phyloP scores from a whole-genome alignment of 2,113 vertebrate species.

The Sus scrofa region DNA sequence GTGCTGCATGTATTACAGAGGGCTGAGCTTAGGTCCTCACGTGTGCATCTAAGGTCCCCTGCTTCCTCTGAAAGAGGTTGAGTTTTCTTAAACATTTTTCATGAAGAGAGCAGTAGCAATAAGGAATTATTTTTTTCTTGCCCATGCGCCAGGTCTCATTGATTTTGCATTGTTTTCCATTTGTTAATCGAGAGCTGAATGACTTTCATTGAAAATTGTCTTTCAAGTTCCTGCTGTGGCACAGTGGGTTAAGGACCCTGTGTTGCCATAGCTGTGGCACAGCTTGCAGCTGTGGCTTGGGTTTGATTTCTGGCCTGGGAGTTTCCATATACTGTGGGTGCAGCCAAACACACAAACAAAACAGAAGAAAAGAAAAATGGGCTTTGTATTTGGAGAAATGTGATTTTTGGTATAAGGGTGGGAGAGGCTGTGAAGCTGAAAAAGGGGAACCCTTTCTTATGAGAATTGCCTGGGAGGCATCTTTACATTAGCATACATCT shows the following conservation, averaged over 20 bases:
- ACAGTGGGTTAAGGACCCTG: too few relatives aligned
- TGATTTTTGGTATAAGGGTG: not conserved
- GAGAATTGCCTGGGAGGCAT: not conserved
- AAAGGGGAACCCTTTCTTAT: not conserved
- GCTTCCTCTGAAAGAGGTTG: not conserved
- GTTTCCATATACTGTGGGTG: too few relatives aligned
- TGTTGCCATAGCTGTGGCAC: too few relatives aligned
- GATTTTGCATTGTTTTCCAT: constrained; percentile 9
- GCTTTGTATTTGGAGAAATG: not conserved
- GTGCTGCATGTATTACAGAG: not conserved
- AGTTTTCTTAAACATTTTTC: not conserved
- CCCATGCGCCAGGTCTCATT: not conserved
- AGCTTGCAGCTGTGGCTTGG: too few relatives aligned
- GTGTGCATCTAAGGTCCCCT: not conserved
- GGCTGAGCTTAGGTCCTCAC: not conserved
- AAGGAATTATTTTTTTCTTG: not conserved
- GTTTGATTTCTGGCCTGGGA: too few relatives aligned
- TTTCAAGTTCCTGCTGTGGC: too few relatives aligned
- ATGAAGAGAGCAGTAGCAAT: not conserved
- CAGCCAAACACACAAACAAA: too few relatives aligned
- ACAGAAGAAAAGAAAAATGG: too few relatives aligned
- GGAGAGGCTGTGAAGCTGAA: not conserved
- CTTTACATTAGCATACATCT: not conserved
- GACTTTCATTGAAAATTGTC: not conserved
- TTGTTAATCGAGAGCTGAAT: not conserved